Evolutionary conservation across 2,888 invertebrate species (phyloP), one percentile per base, ranked within the genome.

Genomic region (Amphipyra berbera): DNA sequence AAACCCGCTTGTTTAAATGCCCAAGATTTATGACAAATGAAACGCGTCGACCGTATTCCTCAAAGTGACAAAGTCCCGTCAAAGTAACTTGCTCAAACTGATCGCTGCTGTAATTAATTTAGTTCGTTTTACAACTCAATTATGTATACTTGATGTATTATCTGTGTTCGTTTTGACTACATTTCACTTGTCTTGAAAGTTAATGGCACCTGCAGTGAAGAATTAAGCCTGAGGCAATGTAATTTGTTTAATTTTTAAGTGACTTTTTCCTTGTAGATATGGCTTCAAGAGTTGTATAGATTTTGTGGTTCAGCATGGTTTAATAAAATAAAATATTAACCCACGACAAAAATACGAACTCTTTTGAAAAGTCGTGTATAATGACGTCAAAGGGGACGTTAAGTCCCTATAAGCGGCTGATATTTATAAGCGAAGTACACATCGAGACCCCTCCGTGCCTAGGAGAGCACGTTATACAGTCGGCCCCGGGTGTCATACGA

Each of bases 141-240:
- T 71, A 71, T n/a, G n/a, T n/a, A n/a, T 33, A 52, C 44, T 50
- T 71, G 56, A 71, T 54, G 46, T 54, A 66, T 46, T 40, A 42
- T 6, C 10, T 15, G 45, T 6, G 37, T 27, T 10, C 10, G 27
- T 27, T 52, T 2, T 27, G 10, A 8, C 49, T 30, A 5, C 41
- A 45, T 73, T 69, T 73, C 68, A 73, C 73, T 47, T 38, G 50
- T 21, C 47, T 66, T 21, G 61, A 69, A 73, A 69, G 74, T 61
- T 57, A 58, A 62, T 54, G 50, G 13, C n/a, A n/a, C n/a, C n/a
- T 42, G 13, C 44, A 47, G 45, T 57, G 69, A 41, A 14, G 48
- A 35, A 37, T 12, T 15, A 33, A 12, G 62, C 74, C 40, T 40
- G 27, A 7, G 54, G 70, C 74, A 0, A 2, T 0, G 46, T 21